Percentiles rank a stretch among this genome's conserved stretches.
phyloP scores from a whole-genome alignment of 30 jellyfish, hydroid and myxozoan species.

The Hydra vulgaris region DNA sequence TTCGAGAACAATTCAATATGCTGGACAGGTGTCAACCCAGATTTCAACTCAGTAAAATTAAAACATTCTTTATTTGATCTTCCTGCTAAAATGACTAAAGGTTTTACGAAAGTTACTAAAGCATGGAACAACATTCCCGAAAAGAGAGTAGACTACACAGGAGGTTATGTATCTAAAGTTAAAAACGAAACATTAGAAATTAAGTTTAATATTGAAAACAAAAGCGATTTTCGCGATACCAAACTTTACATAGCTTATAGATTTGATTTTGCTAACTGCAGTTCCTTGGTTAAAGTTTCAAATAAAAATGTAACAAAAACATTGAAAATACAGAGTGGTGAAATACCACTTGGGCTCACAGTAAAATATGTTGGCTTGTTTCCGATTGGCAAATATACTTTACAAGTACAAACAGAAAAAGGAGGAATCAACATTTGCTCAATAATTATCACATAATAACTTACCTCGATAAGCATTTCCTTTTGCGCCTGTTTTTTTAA shows the following conservation, averaged over 20 bases:
- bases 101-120: constrained; percentile 35
- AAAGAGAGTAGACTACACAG: constrained; percentile 13
- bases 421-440: constrained; percentile 69
- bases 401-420: constrained; percentile 28
- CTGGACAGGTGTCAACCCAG: constrained; percentile 72
- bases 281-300: not conserved
- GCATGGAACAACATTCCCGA: constrained; percentile 39
- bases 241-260: constrained; percentile 8
- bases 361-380: constrained; percentile 46
- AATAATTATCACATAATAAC: constrained; percentile 30
- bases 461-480: constrained; percentile 25
- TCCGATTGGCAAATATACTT: constrained; percentile 36
- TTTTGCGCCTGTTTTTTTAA: constrained; percentile 7
- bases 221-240: not conserved
- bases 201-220: not conserved
- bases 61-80: constrained; percentile 56
- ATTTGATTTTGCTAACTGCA: not conserved
- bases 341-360: constrained; percentile 15
- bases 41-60: constrained; percentile 22
- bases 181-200: not conserved
- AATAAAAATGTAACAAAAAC: not conserved
- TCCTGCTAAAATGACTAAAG: constrained; percentile 27
- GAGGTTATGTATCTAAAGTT: not conserved
- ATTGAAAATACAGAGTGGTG: not conserved
- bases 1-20: constrained; percentile 20